phyloP scores from a whole-genome alignment of 2,797 vertebrate genomes.

The Cryptoprocta ferox region DNA sequence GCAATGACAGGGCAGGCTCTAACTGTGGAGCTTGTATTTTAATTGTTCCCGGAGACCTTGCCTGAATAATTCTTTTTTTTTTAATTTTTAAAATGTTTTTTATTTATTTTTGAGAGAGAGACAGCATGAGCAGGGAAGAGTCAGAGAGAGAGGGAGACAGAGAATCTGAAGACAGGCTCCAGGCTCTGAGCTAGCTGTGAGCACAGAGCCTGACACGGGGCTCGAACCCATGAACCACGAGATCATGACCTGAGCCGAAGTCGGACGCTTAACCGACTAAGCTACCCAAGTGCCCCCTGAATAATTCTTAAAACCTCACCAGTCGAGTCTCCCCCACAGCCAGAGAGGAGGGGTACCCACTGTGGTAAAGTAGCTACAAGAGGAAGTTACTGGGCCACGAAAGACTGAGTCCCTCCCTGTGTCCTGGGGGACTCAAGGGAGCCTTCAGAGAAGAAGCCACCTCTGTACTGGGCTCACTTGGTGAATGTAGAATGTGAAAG shows the following conservation, averaged over 20 bases:
- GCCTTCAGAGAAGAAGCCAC: not conserved
- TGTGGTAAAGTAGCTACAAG: not conserved
- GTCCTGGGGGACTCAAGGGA: not conserved
- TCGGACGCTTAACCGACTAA: no score
- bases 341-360: not conserved
- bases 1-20: not conserved
- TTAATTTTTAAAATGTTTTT: no score
- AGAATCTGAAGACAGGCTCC: no score
- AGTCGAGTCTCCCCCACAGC: no score
- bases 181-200: no score
- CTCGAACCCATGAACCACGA: no score
- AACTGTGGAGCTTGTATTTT: not conserved
- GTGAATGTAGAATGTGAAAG: not conserved
- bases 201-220: no score
- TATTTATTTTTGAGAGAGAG: no score
- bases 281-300: not conserved
- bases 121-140: no score
- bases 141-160: no score
- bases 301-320: not conserved
- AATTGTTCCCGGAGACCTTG: not conserved
- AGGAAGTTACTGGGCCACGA: not conserved
- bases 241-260: no score
- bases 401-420: not conserved
- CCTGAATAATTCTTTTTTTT: not conserved
- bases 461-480: not conserved